Base-by-base conservation (phyloP, 2,888 invertebrate genomes). In the Apotomis betuletana region DNA sequence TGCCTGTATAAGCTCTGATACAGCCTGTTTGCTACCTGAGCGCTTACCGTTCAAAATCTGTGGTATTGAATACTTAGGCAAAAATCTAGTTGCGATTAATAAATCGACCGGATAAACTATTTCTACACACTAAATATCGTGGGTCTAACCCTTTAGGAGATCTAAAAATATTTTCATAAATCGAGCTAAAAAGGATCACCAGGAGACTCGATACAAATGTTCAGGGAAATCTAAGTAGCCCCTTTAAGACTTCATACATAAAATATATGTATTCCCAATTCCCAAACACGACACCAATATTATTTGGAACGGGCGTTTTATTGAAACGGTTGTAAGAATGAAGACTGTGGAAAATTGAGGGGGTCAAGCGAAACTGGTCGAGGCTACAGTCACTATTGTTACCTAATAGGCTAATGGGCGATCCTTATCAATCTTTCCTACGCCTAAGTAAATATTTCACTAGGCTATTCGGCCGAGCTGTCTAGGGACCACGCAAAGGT, bases 351-450 rank as follows among this genome's bases (percentile, higher is more conserved):
- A 52, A 38, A 13, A 10, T 38, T 9, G 52, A 67, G 52, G 49
- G 67, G 59, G 52, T 59, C 59, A 60, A 3, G 51, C 10, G 58
- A 15, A 15, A 67, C 15, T 60, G 59, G 64, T 15, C 41, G 10
- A 55, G 9, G 38, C 12, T 59, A 65, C 12, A 49, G 9, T 67
- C 46, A 36, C 59, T 41, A 52, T 15, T 57, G 65, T 65, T 52
- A 59, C 67, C 41, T 52, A 46, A n/a, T 46, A 60, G 41, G 52
- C 41, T 59, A 67, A 60, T 44, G 67, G 36, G 41, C 5, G 52
- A 60, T 52, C 69, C 62, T 62, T 69, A 62, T 62, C 49, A 49
- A 69, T 69, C 62, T 69, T 57, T 57, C 49, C 49, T 60, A 51
- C 12, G 15, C 38, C 57, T 38, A 62, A 62, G 61, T 62, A 38